Percentiles rank a stretch among this genome's conserved stretches.
Evolutionary conservation across 2,888 invertebrate genomes (phyloP).

Genomic region (Heliconius cydno): DNA sequence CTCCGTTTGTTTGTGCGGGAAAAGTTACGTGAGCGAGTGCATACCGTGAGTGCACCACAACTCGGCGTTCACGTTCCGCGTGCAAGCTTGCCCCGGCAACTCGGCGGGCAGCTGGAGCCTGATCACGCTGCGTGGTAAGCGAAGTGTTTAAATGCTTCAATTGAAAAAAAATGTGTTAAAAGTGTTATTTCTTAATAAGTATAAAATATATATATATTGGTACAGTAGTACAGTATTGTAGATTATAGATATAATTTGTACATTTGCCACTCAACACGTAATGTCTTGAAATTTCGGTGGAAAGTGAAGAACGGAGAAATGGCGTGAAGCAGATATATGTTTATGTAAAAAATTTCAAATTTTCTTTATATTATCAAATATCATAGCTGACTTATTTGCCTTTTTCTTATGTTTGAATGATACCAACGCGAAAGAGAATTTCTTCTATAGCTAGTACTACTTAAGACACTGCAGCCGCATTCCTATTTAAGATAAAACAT

Average conservation of each 20-base stretch:
- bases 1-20: slow-evolving; percentile 96
- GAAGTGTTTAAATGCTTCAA: too few species aligned
- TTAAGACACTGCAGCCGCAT: background rate
- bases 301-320: too few species aligned
- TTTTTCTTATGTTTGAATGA: background rate
- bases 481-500: slow-evolving; percentile 5
- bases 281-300: too few species aligned
- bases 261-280: too few species aligned
- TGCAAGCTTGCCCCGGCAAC: slow-evolving; percentile 92
- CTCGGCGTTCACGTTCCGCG: slow-evolving; percentile 94
- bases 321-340: background rate
- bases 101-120: slow-evolving; percentile 93
- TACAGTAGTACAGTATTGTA: too few species aligned
- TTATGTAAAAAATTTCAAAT: background rate
- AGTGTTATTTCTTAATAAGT: too few species aligned
- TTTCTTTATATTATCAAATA: background rate
- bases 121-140: slow-evolving; percentile 95
- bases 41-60: slow-evolving; percentile 96
- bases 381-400: background rate
- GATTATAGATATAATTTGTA: too few species aligned
- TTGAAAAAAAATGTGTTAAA: too few species aligned
- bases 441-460: background rate
- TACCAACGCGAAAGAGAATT: background rate
- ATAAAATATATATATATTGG: background rate
- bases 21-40: slow-evolving; percentile 97